Base-by-base conservation (phyloP, 2,113 vertebrate species). In the Dolichallabes microphthalmus region DNA sequence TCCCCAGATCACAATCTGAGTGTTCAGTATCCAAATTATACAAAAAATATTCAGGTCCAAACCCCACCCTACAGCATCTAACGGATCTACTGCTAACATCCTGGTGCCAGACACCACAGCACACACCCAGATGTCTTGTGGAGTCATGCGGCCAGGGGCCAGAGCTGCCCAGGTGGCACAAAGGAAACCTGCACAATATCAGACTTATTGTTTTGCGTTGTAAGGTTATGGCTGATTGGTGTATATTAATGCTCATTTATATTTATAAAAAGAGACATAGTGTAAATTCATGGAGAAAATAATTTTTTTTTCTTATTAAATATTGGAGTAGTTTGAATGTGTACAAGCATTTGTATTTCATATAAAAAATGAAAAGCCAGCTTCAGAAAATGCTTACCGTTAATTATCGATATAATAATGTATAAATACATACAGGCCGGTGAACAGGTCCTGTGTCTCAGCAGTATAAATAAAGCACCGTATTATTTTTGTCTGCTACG, bases 321-420 rank as follows among this genome's bases (percentile, higher is more conserved):
- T 71, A 71, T 39, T 71, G 15, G 32, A 39, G 35, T 2, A 4
- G 10, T 22, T 39, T 17, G 66, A 32, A 61, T 57, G 25, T 17
- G 53, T 69, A 39, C 32, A 71, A 11, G 68, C 32, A 71, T 71
- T 71, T 39, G 17, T 19, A 45, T 45, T 45, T 45, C 45, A 45
- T 45, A 8, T 45, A 45, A 45, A 71, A 39, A 27, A 32, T 68
- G 27, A 30, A 32, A 45, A 45, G 6, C 64, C 30, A 68, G 15
- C 3, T 73, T 50, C 11, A 50, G 10, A 73, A 73, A 10, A 73
- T 82, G 74, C 50, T 22, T 25, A n/a, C 53, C n/a, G 9, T 52
- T 35, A 75, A 81, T 86, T 66, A 58, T 20, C 2, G 22, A 22
- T 71, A 61, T n/a, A 82, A 81, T 86, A 76, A 58, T 20, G 3